Evolutionary conservation across 2,888 invertebrate species (phyloP), one percentile per base, ranked within the genome.

Genomic region (Cheilosia grossa): DNA sequence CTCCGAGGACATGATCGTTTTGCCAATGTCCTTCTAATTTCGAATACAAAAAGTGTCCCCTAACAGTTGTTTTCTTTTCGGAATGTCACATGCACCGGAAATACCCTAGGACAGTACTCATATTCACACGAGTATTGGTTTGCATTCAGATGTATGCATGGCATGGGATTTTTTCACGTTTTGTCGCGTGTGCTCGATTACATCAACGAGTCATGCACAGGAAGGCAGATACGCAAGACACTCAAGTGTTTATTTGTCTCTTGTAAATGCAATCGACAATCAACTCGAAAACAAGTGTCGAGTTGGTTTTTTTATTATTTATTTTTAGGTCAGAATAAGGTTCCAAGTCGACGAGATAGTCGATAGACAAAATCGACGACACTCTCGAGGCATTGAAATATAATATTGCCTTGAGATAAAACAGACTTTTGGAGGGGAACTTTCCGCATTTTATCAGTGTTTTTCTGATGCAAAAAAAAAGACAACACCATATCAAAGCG

Each of bases 111-210:
- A 53, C 44, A 54, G 33, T 21, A 53, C 15, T 54, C 37, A 44
- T 47, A 9, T 1, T 2, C 42, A 27, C 47, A 61, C 53, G 40
- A 53, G 40, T 40, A 42, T 61, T 10, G 2, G 3, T 33, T 10
- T 33, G 27, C 6, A 27, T 27, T 6, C 27, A 27, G 6, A 6
- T 27, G 5, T 5, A 27, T 6, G 27, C 6, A 27, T 37, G n/a
- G 56, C 27, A 47, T 53, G 51, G 49, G 37, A 42, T 66, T 30
- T 27, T 54, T 75, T 51, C 49, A 53, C 59, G 37, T 51, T 33
- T 59, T 69, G 61, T 79, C 44, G 82, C 82, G 73, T 79, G 79
- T 70, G 51, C 54, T 47, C 42, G 79, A 64, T 83, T 74, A 56
- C 53, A 83, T 75, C 66, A 54, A 27, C 69, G 42, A 17, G 33